Base-by-base conservation (phyloP, 2,113 vertebrate genomes). In the Chlamydotis undulata region DNA sequence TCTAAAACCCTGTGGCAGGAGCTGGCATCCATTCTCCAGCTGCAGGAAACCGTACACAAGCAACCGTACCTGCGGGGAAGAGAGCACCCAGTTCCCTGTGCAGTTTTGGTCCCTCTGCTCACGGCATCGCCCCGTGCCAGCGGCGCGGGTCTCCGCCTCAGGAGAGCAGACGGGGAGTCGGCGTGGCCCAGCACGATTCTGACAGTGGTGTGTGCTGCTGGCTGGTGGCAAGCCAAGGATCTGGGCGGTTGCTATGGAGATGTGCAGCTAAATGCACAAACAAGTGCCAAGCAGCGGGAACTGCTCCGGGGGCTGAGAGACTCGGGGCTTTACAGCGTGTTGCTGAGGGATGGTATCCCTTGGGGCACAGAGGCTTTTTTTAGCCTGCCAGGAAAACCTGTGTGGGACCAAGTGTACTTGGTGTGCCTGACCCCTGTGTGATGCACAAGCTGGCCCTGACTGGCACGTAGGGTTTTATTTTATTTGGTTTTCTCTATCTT, bases 201-300 rank as follows among this genome's bases (percentile, higher is more conserved):
- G 15, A 39, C 71, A 55, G 87, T 2, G 2, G n/a, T 7, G 57
- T 19, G 4, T 65, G 93, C 35, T 92, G 64, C 60, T 13, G 37
- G 31, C 76, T 67, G 83, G 68, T 39, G 68, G 35, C 56, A 21
- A 43, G 89, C 75, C 80, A 67, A 52, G 22, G 73, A 89, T 29
- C 80, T 74, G 43, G 13, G 35, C 14, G 89, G 95, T 97, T 96
- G 91, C 95, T 47, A 93, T 92, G 93, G 95, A 91, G 83, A 95
- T 82, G 33, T 70, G 68, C 83, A 92, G 90, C 85, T 74, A 94
- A 92, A 94, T 33, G 86, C 76, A 78, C 91, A 94, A 95, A 93
- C 50, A 77, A 80, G 86, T 29, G 76, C 73, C 67, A 39, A 83
- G 61, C 24, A 0, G 53, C 4, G 8, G 3, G 60, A 77, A 68